Percentiles rank a stretch among this genome's conserved stretches.
Evolutionary conservation across 2,888 invertebrate genomes (phyloP).

Genomic region (Lycaena phlaeas): DNA sequence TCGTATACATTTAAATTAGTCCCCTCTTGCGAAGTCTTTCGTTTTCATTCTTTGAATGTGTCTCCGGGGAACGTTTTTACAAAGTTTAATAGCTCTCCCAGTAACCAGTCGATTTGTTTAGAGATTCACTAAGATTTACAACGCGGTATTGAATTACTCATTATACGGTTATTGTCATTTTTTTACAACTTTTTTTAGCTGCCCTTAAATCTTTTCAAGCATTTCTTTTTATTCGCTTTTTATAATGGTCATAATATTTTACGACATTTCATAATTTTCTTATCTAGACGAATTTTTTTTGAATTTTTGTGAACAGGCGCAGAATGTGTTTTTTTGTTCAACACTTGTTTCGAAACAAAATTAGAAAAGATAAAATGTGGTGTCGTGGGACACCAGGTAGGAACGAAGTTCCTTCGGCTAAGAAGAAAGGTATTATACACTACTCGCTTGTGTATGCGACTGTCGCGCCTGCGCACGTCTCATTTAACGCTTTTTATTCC

Average conservation of each 20-base stretch:
- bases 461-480: too few species aligned
- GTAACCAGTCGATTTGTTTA: constrained; percentile 9
- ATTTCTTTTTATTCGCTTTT: not conserved
- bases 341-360: too few species aligned
- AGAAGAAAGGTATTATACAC: too few species aligned
- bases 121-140: constrained; percentile 7
- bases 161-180: not conserved
- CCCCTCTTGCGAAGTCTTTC: constrained; percentile 12
- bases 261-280: not conserved
- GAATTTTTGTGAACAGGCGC: too few species aligned
- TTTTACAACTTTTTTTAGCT: not conserved
- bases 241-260: not conserved
- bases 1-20: constrained; percentile 15
- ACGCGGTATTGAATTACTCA: constrained; percentile 3
- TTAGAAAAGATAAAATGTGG: too few species aligned
- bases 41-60: constrained; percentile 19
- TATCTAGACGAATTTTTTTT: too few species aligned
- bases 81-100: constrained; percentile 15
- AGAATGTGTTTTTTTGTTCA: too few species aligned
- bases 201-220: not conserved
- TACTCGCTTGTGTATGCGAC: too few species aligned
- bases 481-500: too few species aligned
- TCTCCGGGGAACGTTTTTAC: constrained; percentile 17
- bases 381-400: too few species aligned
- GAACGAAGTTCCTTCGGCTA: too few species aligned